Conservation (phyloP, 2,113 vertebrate species). For the Rhipidura dahli region DNA sequence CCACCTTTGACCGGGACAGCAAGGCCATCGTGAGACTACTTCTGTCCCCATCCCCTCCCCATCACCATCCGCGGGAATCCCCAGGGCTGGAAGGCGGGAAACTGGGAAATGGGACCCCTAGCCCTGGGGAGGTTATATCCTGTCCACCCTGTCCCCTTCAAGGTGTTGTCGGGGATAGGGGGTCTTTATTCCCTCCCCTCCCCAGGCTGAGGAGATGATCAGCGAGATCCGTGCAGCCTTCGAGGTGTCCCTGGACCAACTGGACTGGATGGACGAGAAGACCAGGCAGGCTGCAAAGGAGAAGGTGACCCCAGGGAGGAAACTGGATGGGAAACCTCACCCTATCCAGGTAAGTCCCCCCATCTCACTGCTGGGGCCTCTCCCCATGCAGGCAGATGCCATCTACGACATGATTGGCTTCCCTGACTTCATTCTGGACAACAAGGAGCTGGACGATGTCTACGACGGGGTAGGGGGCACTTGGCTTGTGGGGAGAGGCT, state of each 20-base stretch:
- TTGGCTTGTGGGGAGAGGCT: background rate
- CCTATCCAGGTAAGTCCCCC: background rate
- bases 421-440: conserved; percentile 94
- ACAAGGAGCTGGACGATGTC: conserved; percentile 94
- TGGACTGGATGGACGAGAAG: conserved; percentile 93
- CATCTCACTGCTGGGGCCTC: background rate
- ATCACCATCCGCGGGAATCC: fast-evolving
- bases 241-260: conserved; percentile 82
- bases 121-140: fast-evolving
- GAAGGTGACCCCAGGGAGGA: conserved; percentile 75
- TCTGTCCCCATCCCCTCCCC: background rate
- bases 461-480: conserved; percentile 87
- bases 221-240: conserved; percentile 89
- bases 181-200: background rate
- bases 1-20: conserved; percentile 93
- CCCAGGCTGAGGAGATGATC: conserved; percentile 95
- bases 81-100: background rate
- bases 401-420: conserved; percentile 99
- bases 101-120: background rate
- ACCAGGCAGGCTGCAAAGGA: conserved; percentile 91
- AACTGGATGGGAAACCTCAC: background rate
- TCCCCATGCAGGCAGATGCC: conserved; percentile 82
- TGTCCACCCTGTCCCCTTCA: background rate
- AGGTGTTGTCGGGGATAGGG: fast-evolving
- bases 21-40: conserved; percentile 87